Evolutionary conservation across 2,113 vertebrate species (phyloP).

Genomic region (Okapia johnstoni): DNA sequence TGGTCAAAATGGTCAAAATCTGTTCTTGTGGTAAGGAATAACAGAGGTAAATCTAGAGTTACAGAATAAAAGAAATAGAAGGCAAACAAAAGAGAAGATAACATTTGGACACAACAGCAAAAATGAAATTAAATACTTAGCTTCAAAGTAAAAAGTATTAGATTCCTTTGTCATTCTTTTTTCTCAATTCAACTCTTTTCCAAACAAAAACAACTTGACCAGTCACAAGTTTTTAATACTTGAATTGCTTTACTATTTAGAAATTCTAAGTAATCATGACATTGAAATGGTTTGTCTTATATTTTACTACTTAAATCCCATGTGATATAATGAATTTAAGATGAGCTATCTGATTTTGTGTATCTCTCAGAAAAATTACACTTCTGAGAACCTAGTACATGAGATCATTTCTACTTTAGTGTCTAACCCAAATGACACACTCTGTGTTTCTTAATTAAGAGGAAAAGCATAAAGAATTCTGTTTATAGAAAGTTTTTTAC

Average conservation of each 20-base stretch:
- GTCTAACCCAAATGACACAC: constrained; percentile 27
- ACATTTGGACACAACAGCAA: constrained; percentile 30
- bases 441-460: constrained; percentile 28
- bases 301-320: constrained; percentile 31
- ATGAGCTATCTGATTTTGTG: not conserved
- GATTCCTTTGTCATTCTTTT: not conserved
- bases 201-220: not conserved
- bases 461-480: constrained; percentile 30
- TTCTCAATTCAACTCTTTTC: not conserved
- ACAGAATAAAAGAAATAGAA: constrained; percentile 39
- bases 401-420: constrained; percentile 41
- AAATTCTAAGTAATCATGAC: not conserved
- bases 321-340: not conserved
- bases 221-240: not conserved
- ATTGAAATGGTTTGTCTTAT: not conserved
- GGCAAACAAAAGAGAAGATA: constrained; percentile 45
- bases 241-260: not conserved
- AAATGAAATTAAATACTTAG: constrained; percentile 52
- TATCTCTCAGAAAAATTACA: constrained; percentile 53
- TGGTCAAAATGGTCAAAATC: constrained; percentile 34
- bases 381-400: constrained; percentile 43
- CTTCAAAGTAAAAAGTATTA: not conserved
- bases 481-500: not conserved
- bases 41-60: not conserved
- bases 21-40: not conserved